Evolutionary conservation across 1,140 invertebrate species (phyloP).

Genomic region (Riptortus pedestris): DNA sequence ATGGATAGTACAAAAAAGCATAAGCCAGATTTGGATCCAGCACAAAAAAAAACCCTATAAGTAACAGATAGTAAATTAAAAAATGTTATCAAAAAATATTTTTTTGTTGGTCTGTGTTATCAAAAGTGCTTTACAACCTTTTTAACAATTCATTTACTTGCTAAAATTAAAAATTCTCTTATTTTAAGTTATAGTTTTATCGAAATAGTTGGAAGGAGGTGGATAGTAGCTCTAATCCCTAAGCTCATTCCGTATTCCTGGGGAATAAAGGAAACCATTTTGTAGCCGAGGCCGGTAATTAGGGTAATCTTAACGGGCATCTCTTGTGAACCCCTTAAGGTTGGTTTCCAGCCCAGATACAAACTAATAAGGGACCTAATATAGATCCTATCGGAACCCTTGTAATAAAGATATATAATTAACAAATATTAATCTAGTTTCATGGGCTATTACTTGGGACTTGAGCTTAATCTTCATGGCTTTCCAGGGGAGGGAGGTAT

Average conservation of each 20-base stretch:
- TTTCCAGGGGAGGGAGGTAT: not conserved
- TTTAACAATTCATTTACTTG: too few relatives aligned
- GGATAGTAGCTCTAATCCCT: too few relatives aligned
- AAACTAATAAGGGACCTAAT: slow-evolving; percentile 8
- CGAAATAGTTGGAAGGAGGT: too few relatives aligned
- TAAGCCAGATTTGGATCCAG: too few relatives aligned
- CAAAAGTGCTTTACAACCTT: too few relatives aligned
- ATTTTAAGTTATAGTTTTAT: too few relatives aligned
- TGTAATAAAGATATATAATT: slow-evolving; percentile 10
- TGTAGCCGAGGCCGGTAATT: slow-evolving; percentile 2
- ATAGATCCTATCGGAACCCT: slow-evolving; percentile 4
- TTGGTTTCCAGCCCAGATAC: not conserved
- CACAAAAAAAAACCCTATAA: too few relatives aligned
- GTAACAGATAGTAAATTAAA: too few relatives aligned
- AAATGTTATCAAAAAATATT: too few relatives aligned
- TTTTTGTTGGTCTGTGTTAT: too few relatives aligned
- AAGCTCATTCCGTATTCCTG: slow-evolving; percentile 4
- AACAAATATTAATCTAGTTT: slow-evolving; percentile 10
- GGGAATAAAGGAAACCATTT: slow-evolving; percentile 1
- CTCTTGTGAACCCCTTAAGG: slow-evolving; percentile 4
- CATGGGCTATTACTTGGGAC: slow-evolving; percentile 2
- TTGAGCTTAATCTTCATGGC: not conserved
- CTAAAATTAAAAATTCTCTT: too few relatives aligned
- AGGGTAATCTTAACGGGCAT: slow-evolving; percentile 3
- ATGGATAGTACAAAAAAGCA: too few relatives aligned